Evolutionary conservation across 2,797 vertebrate genomes (phyloP), one percentile per base, ranked within the genome.

Genomic region (Adrianichthys oophorus): DNA sequence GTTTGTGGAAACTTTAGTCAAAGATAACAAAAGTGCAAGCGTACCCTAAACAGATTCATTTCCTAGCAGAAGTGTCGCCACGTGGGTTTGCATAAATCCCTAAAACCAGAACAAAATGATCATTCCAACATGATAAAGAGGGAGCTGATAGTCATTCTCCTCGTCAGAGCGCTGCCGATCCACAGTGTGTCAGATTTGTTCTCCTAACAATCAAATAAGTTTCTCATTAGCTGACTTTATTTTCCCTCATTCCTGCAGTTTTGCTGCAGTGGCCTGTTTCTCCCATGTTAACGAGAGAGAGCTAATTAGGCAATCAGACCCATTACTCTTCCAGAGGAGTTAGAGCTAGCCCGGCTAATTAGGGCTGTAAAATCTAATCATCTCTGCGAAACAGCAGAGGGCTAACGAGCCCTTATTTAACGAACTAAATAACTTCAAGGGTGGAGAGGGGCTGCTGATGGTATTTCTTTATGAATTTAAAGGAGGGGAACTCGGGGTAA

Each of bases 341-440:
- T 95, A 94, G 94, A 93, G 93, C 94, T 94, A 93, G 94, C 95
- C 95, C 93, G 91, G 95, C 94, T 97, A 97, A 98, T 98, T 98
- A 95, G 93, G 94, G 91, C 94, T 95, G 95, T 95, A 97, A 96
- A 97, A 96, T 95, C 95, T 97, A 97, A 97, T 98, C 95, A 97
- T 96, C 94, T 95, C 86, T 84, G 93, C 93, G 90, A 96, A 96
- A 95, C 94, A 94, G 94, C 94, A 93, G 95, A 93, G 93, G 92
- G 92, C 93, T 96, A 97, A 96, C 95, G 93, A 97, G 94, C 93
- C 95, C 94, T 96, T 97, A 95, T 96, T 97, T 96, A 96, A 97
- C 95, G 92, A 96, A 95, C 95, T 94, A 95, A 95, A 94, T 94
- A 95, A 96, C 94, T 92, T 94, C 93, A 93, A 93, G 92, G 87